A percentile compares a stretch with the other conserved stretches of the same genome.
These are phyloP conservation scores for Microcebus tavaratra DNA, from an alignment of 2,113 vertebrate genomes.

Conservation along the genomic window DNA sequence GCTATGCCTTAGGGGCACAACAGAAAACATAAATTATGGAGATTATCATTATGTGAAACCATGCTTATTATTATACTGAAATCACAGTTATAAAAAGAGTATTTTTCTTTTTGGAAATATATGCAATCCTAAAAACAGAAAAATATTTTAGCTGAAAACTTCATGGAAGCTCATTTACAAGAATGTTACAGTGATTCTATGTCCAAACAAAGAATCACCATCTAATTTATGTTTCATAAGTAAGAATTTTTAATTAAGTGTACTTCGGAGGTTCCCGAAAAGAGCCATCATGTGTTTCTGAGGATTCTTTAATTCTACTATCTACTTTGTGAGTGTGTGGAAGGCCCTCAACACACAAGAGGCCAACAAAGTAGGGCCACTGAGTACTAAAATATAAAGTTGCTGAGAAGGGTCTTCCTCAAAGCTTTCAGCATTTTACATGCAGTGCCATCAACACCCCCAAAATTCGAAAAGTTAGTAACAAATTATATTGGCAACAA, in stretches of 20 bases:
- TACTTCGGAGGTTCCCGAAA: background rate
- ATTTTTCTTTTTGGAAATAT: background rate
- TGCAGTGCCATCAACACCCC: accelerated
- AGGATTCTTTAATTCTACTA: background rate
- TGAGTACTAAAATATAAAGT: background rate
- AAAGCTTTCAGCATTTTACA: background rate
- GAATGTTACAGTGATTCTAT: background rate
- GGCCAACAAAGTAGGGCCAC: background rate
- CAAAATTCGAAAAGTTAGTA: background rate
- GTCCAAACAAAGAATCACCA: background rate
- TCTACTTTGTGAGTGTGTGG: background rate
- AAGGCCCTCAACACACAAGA: background rate
- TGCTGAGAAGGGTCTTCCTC: background rate
- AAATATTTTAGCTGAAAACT: background rate
- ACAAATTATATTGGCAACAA: background rate
- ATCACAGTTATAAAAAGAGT: background rate
- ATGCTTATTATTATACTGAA: background rate
- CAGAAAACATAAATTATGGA: background rate
- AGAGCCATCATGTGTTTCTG: background rate
- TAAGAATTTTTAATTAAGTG: background rate
- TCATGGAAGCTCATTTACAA: background rate
- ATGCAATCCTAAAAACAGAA: background rate
- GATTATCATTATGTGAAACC: background rate
- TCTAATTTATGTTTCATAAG: background rate
- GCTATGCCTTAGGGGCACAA: background rate